Evolutionary conservation across 2,113 vertebrate genomes (phyloP).

Genomic region (Cyanocitta stelleri): DNA sequence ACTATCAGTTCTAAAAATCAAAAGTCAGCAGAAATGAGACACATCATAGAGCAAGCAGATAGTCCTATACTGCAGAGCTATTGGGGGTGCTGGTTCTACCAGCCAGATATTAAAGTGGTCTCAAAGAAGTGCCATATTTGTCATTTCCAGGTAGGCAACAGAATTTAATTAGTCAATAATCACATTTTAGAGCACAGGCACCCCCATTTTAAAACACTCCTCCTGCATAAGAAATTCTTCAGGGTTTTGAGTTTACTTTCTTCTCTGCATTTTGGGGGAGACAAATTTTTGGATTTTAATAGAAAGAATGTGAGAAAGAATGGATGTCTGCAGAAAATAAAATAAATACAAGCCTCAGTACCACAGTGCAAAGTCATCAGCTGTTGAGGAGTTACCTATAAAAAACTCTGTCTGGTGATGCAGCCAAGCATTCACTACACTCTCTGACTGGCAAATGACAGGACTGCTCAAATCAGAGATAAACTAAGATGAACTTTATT

Average conservation of each 20-base stretch:
- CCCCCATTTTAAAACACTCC: background rate
- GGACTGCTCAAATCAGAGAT: background rate
- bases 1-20: slow-evolving; percentile 3
- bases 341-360: background rate
- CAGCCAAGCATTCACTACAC: background rate
- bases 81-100: background rate
- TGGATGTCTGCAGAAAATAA: background rate
- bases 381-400: background rate
- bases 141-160: background rate
- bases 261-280: background rate
- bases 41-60: background rate
- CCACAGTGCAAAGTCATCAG: background rate
- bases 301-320: background rate
- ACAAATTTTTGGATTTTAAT: accelerated
- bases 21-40: background rate
- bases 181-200: background rate
- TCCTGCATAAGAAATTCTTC: background rate
- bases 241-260: background rate
- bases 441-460: background rate
- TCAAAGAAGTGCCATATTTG: background rate
- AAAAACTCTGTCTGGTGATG: background rate
- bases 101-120: background rate
- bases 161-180: background rate
- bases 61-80: background rate
- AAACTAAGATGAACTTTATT: background rate